Percentiles rank a stretch among this genome's conserved stretches.
Evolutionary conservation across 2,797 vertebrate genomes (phyloP).

Genomic region (Orestias chungarensis): DNA sequence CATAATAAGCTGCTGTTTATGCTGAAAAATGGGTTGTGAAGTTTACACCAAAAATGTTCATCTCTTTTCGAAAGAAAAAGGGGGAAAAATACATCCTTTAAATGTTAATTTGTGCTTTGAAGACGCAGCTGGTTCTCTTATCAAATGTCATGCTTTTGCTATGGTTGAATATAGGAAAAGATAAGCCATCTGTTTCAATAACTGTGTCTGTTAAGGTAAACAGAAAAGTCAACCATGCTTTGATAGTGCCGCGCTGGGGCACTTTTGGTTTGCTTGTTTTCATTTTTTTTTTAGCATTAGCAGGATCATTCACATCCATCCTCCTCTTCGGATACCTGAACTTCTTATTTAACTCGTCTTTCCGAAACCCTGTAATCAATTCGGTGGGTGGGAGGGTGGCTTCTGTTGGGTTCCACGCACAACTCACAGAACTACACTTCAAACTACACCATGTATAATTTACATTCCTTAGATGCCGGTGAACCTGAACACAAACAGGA

Average conservation of each 20-base stretch:
- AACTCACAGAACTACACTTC: constrained; percentile 49
- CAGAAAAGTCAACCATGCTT: constrained; percentile 29
- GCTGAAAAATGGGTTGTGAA: not conserved
- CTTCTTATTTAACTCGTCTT: constrained; percentile 71
- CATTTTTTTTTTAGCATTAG: constrained; percentile 29
- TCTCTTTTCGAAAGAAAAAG: not conserved
- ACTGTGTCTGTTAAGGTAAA: constrained; percentile 46
- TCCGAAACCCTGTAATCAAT: constrained; percentile 67
- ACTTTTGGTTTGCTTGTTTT: constrained; percentile 13
- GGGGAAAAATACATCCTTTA: not conserved
- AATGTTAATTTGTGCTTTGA: constrained; percentile 14
- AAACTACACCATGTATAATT: constrained; percentile 79
- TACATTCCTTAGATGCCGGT: constrained; percentile 81
- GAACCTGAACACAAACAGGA: constrained; percentile 76
- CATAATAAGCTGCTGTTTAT: not conserved
- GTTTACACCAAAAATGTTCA: not conserved
- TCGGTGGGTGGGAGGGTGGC: not conserved
- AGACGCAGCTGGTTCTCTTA: constrained; percentile 5
- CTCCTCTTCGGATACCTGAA: constrained; percentile 37
- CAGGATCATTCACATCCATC: constrained; percentile 30
- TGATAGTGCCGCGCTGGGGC: constrained; percentile 33
- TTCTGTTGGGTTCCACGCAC: constrained; percentile 40
- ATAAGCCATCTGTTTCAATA: constrained; percentile 30
- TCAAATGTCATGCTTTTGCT: not conserved
- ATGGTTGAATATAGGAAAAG: constrained; percentile 9